These are phyloP conservation scores for Xyrichtys novacula DNA, from an alignment of 2,797 vertebrate species.

Conservation along the genomic window DNA sequence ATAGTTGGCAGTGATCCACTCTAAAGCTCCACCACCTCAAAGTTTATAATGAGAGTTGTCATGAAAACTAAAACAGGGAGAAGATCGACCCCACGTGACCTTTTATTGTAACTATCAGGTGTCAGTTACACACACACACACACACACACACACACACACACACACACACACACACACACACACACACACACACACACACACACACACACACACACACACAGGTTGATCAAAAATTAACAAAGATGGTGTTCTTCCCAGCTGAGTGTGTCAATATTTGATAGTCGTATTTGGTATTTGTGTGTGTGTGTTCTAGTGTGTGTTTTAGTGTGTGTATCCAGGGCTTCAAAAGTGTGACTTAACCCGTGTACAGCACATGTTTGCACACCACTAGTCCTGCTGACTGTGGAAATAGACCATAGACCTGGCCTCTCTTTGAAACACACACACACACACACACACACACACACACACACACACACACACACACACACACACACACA, in stretches of 20 bases:
- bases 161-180: neutral
- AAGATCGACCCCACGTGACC: conserved; percentile 23
- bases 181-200: neutral
- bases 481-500: neutral
- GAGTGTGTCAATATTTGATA: conserved; percentile 35
- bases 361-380: conserved; percentile 7
- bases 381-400: conserved; percentile 12
- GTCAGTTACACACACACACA: neutral
- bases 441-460: conserved; percentile 7
- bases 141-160: neutral
- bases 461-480: neutral
- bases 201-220: neutral
- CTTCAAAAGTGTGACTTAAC: conserved; percentile 6
- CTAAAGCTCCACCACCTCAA: too few relatives aligned
- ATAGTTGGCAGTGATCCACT: too few relatives aligned
- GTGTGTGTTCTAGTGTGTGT: neutral
- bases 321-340: conserved; percentile 3
- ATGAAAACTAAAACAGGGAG: neutral
- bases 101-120: conserved; percentile 30
- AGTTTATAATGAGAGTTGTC: too few relatives aligned
- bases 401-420: conserved; percentile 6
- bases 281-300: neutral
- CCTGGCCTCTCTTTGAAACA: neutral
- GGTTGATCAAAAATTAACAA: conserved; percentile 10
- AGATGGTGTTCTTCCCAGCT: conserved; percentile 1